Conservation (phyloP, 2,888 invertebrate genomes). For the Falcaria lacertinaria region DNA sequence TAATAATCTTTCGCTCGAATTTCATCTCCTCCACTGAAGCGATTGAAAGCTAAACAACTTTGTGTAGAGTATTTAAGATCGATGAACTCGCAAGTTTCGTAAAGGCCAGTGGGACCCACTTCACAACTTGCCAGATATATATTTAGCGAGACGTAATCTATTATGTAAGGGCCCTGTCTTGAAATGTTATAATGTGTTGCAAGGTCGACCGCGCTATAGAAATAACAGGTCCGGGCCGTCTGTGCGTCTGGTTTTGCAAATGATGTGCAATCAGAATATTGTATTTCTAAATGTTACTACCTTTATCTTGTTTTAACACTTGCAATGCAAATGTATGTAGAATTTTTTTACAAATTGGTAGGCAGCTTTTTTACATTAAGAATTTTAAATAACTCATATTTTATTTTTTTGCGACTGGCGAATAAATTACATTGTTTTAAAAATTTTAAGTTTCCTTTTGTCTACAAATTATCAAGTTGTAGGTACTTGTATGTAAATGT, state of each 20-base stretch:
- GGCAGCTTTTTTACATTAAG: too few species aligned
- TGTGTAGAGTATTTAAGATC: not conserved
- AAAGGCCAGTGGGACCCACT: not conserved
- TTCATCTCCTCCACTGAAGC: not conserved
- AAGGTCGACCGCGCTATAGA: conserved; percentile 12
- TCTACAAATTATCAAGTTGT: too few species aligned
- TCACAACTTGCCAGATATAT: not conserved
- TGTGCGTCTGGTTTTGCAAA: conserved; percentile 9
- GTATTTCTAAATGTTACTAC: not conserved
- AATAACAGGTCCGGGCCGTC: conserved; percentile 14
- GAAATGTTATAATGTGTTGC: conserved; percentile 8
- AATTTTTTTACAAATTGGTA: too few species aligned
- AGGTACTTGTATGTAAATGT: too few species aligned
- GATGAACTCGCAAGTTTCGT: conserved; percentile 1
- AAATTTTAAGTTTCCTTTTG: too few species aligned
- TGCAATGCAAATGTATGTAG: too few species aligned
- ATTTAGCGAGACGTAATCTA: not conserved
- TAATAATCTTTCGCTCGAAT: not conserved
- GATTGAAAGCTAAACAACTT: not conserved
- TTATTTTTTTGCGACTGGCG: too few species aligned
- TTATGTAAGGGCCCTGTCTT: conserved; percentile 16
- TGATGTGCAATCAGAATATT: not conserved
- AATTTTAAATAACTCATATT: too few species aligned
- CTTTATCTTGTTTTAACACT: too few species aligned
- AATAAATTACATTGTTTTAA: too few species aligned